Conservation (phyloP, 2,888 invertebrate species). For the Nomada ferruginata region DNA sequence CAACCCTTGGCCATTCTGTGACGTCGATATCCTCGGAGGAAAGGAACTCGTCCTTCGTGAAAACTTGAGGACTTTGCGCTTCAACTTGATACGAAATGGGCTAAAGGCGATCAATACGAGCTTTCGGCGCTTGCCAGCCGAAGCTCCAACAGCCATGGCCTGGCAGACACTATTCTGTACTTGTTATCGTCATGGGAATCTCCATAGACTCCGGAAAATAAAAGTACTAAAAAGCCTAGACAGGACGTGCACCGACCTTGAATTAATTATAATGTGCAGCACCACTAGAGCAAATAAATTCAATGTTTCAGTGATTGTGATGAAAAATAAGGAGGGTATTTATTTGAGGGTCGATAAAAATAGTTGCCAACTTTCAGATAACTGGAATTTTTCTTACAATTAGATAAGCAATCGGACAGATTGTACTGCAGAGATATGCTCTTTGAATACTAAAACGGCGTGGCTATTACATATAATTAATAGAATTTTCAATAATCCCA, state of each 20-base stretch:
- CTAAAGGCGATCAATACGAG: slow-evolving; percentile 81
- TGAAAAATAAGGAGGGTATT: not conserved
- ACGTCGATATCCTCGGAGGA: slow-evolving; percentile 30
- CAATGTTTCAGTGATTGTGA: no score
- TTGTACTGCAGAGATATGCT: not conserved
- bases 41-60: slow-evolving; percentile 50
- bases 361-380: not conserved
- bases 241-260: slow-evolving; percentile 47
- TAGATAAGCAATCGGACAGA: not conserved
- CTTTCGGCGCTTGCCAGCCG: slow-evolving; percentile 78
- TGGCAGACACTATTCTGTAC: slow-evolving; percentile 39
- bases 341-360: not conserved
- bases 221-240: slow-evolving; percentile 68
- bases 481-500: no score
- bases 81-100: slow-evolving; percentile 82
- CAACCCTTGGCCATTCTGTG: slow-evolving; percentile 1
- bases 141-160: slow-evolving; percentile 61
- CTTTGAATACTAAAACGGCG: not conserved
- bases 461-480: not conserved
- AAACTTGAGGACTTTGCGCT: slow-evolving; percentile 74
- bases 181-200: slow-evolving; percentile 62
- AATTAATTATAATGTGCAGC: not conserved
- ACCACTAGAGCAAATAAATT: no score
- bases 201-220: slow-evolving; percentile 61
- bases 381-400: not conserved